Conservation (phyloP, 2,888 invertebrate genomes). For the Sinotaia quadrata region DNA sequence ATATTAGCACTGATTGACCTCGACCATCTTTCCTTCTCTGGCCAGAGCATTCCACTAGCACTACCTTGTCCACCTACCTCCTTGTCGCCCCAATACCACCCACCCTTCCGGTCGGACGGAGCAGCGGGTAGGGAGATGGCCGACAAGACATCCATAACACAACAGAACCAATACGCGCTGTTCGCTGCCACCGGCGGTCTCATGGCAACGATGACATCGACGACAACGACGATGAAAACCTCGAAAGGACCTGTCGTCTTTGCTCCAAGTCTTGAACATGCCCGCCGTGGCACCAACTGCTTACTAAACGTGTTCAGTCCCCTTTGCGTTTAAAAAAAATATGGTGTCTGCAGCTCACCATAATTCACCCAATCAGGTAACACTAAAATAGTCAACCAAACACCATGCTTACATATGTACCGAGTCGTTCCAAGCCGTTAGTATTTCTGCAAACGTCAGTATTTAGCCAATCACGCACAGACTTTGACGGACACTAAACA, state of each 20-base stretch:
- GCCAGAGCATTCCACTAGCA: neutral
- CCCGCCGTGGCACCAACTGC: neutral
- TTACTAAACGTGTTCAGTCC: neutral
- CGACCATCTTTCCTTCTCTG: neutral
- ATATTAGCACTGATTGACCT: neutral
- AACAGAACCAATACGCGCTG: slow-evolving; percentile 28
- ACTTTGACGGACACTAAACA: no score
- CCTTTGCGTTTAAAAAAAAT: no score
- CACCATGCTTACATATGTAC: no score
- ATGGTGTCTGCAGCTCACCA: no score
- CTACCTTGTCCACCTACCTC: neutral
- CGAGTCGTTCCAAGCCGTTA: no score
- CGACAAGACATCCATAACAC: slow-evolving; percentile 23
- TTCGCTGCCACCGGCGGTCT: slow-evolving; percentile 7
- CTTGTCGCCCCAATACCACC: neutral
- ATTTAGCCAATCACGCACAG: no score
- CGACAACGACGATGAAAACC: neutral
- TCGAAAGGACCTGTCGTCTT: neutral
- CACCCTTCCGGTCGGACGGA: neutral
- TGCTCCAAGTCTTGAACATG: neutral
- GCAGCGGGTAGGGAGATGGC: slow-evolving; percentile 19
- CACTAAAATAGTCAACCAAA: no score
- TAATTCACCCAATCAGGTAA: no score
- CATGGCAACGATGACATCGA: slow-evolving; percentile 10
- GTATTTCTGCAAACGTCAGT: no score